These are phyloP conservation scores for Ichneumon xanthorius DNA, from an alignment of 2,888 invertebrate genomes.

Conservation along the genomic window DNA sequence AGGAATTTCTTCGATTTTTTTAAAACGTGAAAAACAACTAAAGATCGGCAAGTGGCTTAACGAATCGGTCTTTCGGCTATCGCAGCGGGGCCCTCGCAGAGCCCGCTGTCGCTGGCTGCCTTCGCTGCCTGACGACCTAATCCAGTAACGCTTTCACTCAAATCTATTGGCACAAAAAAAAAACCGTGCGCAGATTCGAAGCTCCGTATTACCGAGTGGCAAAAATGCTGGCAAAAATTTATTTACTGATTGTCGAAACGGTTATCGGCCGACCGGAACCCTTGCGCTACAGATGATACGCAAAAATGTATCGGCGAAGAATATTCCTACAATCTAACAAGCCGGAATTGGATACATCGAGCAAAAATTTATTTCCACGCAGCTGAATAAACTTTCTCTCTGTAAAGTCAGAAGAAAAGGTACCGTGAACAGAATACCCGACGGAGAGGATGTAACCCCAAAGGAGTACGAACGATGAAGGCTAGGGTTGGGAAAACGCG, in stretches of 20 bases:
- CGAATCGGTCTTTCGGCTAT: slow-evolving; percentile 26
- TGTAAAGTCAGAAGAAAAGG: slow-evolving; percentile 42
- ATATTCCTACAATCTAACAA: background rate
- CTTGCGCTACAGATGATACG: background rate
- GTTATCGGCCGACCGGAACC: background rate
- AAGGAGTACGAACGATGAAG: background rate
- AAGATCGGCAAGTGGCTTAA: slow-evolving; percentile 25
- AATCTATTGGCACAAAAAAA: slow-evolving; percentile 44
- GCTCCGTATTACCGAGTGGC: too few relatives aligned
- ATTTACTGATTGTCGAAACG: background rate
- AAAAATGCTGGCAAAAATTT: too few relatives aligned
- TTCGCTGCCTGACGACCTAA: slow-evolving; percentile 19
- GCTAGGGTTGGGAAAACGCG: slow-evolving; percentile 17
- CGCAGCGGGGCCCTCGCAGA: background rate
- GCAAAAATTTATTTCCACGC: background rate
- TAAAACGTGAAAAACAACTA: slow-evolving; percentile 1
- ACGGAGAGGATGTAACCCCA: slow-evolving; percentile 11
- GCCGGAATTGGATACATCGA: background rate
- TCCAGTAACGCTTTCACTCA: slow-evolving; percentile 39
- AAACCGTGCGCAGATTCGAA: too few relatives aligned
- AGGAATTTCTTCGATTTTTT: slow-evolving; percentile 52
- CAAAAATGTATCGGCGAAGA: background rate
- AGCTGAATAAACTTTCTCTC: slow-evolving; percentile 40
- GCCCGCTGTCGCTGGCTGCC: slow-evolving; percentile 12
- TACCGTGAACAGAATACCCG: slow-evolving; percentile 26